A percentile compares a stretch with the other conserved stretches of the same genome.
Conservation (phyloP, 2,888 invertebrate species). For the Gymnocheta viridis region DNA sequence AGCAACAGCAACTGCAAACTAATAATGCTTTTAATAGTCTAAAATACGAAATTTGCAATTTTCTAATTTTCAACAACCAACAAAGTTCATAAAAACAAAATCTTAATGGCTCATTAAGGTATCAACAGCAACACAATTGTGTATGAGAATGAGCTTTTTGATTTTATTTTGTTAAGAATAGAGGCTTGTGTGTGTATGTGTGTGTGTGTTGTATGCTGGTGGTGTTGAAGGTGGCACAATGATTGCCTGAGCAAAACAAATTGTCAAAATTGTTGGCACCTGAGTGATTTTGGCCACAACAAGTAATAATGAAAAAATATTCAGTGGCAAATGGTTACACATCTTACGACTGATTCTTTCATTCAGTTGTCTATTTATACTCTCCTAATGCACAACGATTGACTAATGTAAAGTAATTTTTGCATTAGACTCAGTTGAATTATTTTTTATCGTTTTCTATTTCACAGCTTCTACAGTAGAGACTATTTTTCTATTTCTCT, state of each 20-base stretch:
- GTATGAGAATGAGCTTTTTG: constrained; percentile 7
- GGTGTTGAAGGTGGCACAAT: constrained; percentile 33
- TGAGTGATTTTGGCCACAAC: constrained; percentile 69
- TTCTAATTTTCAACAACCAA: constrained; percentile 63
- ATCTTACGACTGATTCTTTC: constrained; percentile 24
- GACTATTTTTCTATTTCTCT: constrained; percentile 38
- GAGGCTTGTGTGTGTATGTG: background rate
- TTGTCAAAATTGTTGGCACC: constrained; percentile 73
- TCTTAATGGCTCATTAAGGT: constrained; percentile 67
- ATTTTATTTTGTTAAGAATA: background rate
- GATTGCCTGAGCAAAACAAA: constrained; percentile 70
- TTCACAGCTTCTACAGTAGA: constrained; percentile 68
- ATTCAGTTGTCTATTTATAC: background rate
- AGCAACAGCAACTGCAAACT: constrained; percentile 21
- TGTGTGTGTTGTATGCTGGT: constrained; percentile 3
- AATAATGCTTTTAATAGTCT: constrained; percentile 16
- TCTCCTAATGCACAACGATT: background rate
- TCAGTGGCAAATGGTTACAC: constrained; percentile 64
- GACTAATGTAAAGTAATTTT: constrained; percentile 48
- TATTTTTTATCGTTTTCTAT: constrained; percentile 44
- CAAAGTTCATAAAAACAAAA: constrained; percentile 59
- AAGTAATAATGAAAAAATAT: constrained; percentile 50
- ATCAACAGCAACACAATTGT: constrained; percentile 49
- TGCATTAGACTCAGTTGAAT: constrained; percentile 55
- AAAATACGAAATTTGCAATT: constrained; percentile 60